A percentile compares a stretch with the other conserved stretches of the same genome.
These are phyloP conservation scores for Rhinophrynus dorsalis DNA, from an alignment of 2,797 vertebrate species.

Conservation along the genomic window DNA sequence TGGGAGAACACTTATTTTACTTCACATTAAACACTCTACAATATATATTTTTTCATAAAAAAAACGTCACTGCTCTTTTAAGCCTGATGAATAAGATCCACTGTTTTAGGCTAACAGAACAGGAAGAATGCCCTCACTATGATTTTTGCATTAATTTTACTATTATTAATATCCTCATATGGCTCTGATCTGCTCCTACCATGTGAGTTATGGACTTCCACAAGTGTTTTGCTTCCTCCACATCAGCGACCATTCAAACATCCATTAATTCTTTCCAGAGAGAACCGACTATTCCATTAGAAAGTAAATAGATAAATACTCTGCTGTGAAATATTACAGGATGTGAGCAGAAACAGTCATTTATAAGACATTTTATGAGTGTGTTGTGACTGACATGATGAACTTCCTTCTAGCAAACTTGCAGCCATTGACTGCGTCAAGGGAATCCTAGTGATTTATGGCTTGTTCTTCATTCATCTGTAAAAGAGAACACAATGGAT, in stretches of 20 bases:
- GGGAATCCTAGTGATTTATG: slow-evolving; percentile 17
- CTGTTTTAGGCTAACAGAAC: no score
- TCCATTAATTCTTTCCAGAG: not conserved
- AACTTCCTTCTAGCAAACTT: not conserved
- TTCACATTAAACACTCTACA: no score
- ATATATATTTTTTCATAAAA: no score
- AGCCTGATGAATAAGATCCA: no score
- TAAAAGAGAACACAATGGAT: not conserved
- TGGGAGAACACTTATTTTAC: no score
- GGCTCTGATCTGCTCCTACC: not conserved
- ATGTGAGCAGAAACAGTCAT: slow-evolving; percentile 1
- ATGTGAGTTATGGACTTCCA: not conserved
- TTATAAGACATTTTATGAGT: slow-evolving; percentile 1
- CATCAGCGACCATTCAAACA: not conserved
- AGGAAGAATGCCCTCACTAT: no score
- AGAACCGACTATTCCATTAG: not conserved
- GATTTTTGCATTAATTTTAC: no score
- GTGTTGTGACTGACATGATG: not conserved
- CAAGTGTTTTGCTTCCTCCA: not conserved
- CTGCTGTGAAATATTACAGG: slow-evolving; percentile 6
- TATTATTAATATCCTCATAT: not conserved
- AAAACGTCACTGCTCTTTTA: no score
- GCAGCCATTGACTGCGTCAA: slow-evolving; percentile 3
- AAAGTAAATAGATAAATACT: not conserved
- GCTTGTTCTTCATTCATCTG: slow-evolving; percentile 6